Evolutionary conservation across 2,888 invertebrate species (phyloP).

Genomic region (Dendrolimus pini): DNA sequence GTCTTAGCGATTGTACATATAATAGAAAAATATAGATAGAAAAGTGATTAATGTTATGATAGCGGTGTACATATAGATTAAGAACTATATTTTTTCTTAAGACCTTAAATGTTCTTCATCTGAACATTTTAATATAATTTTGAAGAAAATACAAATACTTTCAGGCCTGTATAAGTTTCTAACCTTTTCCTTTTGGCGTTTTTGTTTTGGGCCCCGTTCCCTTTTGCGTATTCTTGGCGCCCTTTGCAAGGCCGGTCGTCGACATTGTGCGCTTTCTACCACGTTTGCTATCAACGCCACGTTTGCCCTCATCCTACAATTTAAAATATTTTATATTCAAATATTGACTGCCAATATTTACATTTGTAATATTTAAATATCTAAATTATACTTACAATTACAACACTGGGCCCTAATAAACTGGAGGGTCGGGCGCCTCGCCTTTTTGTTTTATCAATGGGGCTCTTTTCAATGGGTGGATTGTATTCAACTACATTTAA

Average conservation of each 20-base stretch:
- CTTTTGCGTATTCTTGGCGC: constrained; percentile 28
- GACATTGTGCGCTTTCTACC: constrained; percentile 57
- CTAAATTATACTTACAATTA: constrained; percentile 23
- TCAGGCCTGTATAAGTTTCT: too few species aligned
- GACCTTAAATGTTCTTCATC: too few species aligned
- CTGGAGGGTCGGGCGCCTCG: constrained; percentile 31
- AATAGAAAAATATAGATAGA: too few species aligned
- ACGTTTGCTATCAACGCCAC: constrained; percentile 39
- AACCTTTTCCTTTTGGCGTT: constrained; percentile 44
- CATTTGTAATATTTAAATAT: too few species aligned
- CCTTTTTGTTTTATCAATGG: constrained; percentile 32
- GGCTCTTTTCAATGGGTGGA: constrained; percentile 19
- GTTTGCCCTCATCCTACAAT: constrained; percentile 32
- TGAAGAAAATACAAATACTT: too few species aligned
- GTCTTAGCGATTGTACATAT: too few species aligned
- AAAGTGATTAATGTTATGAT: too few species aligned
- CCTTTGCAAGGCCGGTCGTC: constrained; percentile 40
- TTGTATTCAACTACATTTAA: constrained; percentile 28
- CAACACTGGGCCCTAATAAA: constrained; percentile 24
- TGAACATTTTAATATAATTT: too few species aligned
- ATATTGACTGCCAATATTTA: too few species aligned
- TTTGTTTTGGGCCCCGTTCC: constrained; percentile 34
- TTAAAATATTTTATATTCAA: background rate
- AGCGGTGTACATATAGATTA: too few species aligned
- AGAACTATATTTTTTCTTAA: too few species aligned